A percentile compares a stretch with the other conserved stretches of the same genome.
phyloP scores from a whole-genome alignment of 2,113 vertebrate species.

The Cnemophilus loriae region DNA sequence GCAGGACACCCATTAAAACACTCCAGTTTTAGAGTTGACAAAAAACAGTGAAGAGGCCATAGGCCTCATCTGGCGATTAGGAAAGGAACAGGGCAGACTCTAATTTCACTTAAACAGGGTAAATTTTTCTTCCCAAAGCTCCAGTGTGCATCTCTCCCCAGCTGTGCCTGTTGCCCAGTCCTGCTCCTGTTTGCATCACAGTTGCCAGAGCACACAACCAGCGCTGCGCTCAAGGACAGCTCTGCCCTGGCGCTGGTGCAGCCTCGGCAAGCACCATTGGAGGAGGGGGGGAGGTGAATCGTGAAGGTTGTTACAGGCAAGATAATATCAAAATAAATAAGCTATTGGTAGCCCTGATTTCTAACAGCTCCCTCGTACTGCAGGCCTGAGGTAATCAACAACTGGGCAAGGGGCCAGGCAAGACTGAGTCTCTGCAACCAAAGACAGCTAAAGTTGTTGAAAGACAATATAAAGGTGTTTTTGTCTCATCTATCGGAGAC shows the following conservation, averaged over 20 bases:
- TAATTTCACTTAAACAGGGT: neutral
- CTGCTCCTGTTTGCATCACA: neutral
- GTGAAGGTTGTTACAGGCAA: neutral
- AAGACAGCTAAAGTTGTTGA: neutral
- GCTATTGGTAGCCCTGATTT: neutral
- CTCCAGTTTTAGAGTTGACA: neutral
- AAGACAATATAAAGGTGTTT: neutral
- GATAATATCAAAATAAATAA: neutral
- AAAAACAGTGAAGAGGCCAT: neutral
- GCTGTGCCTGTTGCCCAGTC: neutral
- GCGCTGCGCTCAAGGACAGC: neutral
- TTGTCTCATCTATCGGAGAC: neutral
- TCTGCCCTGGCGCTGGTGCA: neutral
- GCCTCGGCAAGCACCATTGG: neutral
- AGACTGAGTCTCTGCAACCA: neutral
- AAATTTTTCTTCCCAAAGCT: neutral
- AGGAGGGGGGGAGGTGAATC: neutral
- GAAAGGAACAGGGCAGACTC: neutral
- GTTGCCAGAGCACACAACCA: neutral
- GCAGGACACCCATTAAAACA: neutral
- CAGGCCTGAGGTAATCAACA: neutral
- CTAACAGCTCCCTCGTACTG: neutral
- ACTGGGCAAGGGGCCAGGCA: neutral
- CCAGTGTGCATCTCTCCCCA: neutral
- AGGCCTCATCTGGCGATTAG: neutral